These are phyloP conservation scores for Amiota mariae DNA, from an alignment of 2,888 invertebrate species.

Conservation along the genomic window DNA sequence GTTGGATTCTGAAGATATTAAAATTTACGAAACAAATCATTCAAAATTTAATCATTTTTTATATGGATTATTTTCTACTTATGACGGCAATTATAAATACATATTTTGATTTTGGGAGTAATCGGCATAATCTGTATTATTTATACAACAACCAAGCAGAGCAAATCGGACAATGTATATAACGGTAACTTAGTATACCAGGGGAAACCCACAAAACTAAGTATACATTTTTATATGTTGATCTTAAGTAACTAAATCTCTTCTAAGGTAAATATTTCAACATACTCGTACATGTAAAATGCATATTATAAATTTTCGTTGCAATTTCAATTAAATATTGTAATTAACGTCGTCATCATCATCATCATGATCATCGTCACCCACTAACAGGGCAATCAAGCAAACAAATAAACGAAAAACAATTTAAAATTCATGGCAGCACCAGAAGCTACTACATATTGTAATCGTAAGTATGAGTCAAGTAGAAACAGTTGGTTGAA, in stretches of 20 bases:
- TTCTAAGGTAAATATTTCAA: neutral
- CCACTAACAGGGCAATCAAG: neutral
- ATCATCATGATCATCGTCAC: neutral
- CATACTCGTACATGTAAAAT: neutral
- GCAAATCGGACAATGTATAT: too few relatives aligned
- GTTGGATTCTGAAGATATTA: neutral
- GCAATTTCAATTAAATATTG: neutral
- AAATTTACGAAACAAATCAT: neutral
- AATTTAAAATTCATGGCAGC: neutral
- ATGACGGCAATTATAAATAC: too few relatives aligned
- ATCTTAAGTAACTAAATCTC: neutral
- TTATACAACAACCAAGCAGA: too few relatives aligned
- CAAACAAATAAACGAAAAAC: neutral
- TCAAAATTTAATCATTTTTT: neutral
- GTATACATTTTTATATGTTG: neutral
- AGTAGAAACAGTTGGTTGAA: too few relatives aligned
- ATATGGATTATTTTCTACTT: too few relatives aligned
- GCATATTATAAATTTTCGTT: neutral
- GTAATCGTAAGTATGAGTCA: too few relatives aligned
- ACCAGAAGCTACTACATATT: too few relatives aligned
- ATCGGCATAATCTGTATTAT: too few relatives aligned
- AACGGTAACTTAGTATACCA: neutral
- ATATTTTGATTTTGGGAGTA: too few relatives aligned
- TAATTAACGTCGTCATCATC: neutral
- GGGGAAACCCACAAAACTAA: neutral